phyloP scores from a whole-genome alignment of 2,797 vertebrate species.

The Ispidina lecontei region DNA sequence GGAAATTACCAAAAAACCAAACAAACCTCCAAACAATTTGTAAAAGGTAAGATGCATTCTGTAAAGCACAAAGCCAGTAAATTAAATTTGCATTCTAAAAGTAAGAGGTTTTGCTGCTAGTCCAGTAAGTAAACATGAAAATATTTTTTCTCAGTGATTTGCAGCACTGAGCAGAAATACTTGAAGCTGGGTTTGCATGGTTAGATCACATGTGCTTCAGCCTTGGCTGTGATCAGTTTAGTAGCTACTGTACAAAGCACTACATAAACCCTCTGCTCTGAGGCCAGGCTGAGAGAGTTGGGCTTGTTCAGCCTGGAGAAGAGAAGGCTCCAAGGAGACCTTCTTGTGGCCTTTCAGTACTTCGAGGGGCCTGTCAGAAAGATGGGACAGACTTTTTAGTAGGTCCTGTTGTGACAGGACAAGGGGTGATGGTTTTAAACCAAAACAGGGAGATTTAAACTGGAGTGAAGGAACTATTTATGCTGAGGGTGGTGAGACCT shows the following conservation, averaged over 20 bases:
- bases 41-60: not conserved
- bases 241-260: rapidly evolving
- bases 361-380: not conserved
- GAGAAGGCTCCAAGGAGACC: not conserved
- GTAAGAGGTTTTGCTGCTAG: not conserved
- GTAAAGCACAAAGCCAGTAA: not conserved
- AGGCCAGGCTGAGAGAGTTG: not conserved
- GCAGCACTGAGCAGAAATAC: too few species aligned
- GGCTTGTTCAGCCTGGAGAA: not conserved
- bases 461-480: not conserved
- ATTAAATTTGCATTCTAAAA: not conserved
- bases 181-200: not conserved
- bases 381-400: not conserved
- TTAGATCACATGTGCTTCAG: not conserved
- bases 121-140: not conserved
- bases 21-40: not conserved
- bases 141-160: not conserved
- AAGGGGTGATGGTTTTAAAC: not conserved
- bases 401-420: not conserved
- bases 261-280: not conserved
- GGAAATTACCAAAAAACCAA: not conserved
- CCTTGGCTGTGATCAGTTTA: rapidly evolving
- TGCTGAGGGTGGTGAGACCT: not conserved
- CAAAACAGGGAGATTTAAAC: not conserved
- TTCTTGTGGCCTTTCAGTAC: not conserved